Evolutionary conservation across 2,888 invertebrate genomes (phyloP).

Genomic region (Leucania comma): DNA sequence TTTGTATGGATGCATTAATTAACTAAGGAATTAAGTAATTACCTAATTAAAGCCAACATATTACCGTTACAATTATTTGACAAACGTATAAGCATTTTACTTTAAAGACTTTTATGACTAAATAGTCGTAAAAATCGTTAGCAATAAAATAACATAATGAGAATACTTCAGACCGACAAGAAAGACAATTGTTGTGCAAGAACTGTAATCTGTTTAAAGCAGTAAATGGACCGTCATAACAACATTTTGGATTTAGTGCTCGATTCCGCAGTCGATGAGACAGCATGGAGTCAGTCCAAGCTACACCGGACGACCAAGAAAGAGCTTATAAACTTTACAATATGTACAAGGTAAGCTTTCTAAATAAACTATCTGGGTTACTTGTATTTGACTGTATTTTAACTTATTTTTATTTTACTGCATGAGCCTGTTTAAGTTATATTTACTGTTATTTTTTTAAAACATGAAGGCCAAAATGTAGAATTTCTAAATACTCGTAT

Average conservation of each 20-base stretch:
- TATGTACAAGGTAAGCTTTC: conserved; percentile 84
- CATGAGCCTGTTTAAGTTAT: neutral
- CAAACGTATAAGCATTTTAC: conserved; percentile 6
- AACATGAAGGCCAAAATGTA: neutral
- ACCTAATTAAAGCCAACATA: conserved; percentile 8
- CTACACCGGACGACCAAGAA: conserved; percentile 81
- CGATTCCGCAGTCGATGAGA: conserved; percentile 71
- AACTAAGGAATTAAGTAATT: conserved; percentile 2
- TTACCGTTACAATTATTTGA: conserved; percentile 22
- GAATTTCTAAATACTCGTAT: neutral
- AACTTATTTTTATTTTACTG: neutral
- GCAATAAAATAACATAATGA: conserved; percentile 25
- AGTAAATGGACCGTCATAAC: conserved; percentile 82
- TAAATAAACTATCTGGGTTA: conserved; percentile 4
- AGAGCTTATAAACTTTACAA: conserved; percentile 85
- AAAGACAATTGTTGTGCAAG: conserved; percentile 45
- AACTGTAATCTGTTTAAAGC: conserved; percentile 48
- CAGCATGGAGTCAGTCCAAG: conserved; percentile 84
- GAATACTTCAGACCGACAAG: conserved; percentile 13
- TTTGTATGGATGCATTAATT: conserved; percentile 10
- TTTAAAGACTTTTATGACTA: conserved; percentile 11
- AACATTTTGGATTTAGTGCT: conserved; percentile 65
- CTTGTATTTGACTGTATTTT: neutral
- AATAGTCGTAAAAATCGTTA: conserved; percentile 31
- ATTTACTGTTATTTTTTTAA: neutral